These are phyloP conservation scores for Drosophila subquinaria DNA, from an alignment of 2,888 invertebrate species.

Conservation along the genomic window DNA sequence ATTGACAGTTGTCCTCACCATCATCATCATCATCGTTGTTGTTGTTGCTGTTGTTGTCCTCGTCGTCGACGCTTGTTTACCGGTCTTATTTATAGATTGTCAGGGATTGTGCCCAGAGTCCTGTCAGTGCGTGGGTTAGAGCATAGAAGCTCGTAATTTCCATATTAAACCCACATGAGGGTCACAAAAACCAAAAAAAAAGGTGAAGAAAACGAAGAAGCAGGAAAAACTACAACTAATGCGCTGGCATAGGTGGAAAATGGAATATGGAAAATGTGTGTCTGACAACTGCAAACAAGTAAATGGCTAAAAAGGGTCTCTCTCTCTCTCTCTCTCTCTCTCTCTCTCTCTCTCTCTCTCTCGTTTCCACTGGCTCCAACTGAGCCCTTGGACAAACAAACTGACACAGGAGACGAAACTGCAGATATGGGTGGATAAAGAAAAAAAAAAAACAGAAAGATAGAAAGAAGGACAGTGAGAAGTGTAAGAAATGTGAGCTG, in stretches of 20 bases:
- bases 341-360: background rate
- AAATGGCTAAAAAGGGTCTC: conserved; percentile 9
- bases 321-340: no score
- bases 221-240: conserved; percentile 44
- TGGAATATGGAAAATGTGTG: conserved; percentile 42
- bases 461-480: background rate
- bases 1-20: conserved; percentile 22
- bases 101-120: conserved; percentile 43
- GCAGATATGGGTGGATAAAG: conserved; percentile 24
- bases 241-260: conserved; percentile 32
- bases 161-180: conserved; percentile 45
- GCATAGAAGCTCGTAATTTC: conserved; percentile 37
- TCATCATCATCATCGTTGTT: conserved; percentile 1
- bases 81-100: conserved; percentile 73
- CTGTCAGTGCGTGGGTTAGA: conserved; percentile 14
- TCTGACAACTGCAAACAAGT: conserved; percentile 47
- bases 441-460: background rate
- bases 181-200: conserved; percentile 30
- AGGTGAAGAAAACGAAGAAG: conserved; percentile 13
- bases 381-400: conserved; percentile 33
- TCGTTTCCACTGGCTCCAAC: background rate
- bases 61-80: conserved; percentile 48
- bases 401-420: conserved; percentile 25
- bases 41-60: background rate
- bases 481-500: conserved; percentile 1